A percentile compares a stretch with the other conserved stretches of the same genome.
phyloP scores from a whole-genome alignment of 2,113 vertebrate genomes.

The Pantherophis guttatus region DNA sequence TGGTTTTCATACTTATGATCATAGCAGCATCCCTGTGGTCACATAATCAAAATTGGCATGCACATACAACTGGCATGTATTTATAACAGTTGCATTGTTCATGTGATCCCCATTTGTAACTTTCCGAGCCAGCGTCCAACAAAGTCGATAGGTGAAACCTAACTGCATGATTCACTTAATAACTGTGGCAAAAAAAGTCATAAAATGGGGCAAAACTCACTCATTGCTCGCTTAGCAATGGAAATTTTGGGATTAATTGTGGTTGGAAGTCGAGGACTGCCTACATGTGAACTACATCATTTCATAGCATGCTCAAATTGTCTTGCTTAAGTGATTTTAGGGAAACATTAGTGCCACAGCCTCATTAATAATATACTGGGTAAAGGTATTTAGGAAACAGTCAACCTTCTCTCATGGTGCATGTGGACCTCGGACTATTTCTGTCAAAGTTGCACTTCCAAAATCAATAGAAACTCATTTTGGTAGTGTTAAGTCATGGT shows the following conservation, averaged over 20 bases:
- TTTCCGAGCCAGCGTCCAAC: background rate
- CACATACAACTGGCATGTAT: background rate
- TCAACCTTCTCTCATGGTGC: background rate
- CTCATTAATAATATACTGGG: background rate
- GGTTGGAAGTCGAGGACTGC: background rate
- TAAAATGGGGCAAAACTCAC: background rate
- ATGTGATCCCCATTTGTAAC: background rate
- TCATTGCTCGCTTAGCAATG: background rate
- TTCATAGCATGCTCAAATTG: background rate
- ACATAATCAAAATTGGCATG: background rate
- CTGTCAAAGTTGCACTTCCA: background rate
- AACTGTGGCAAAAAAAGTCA: background rate
- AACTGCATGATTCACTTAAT: background rate
- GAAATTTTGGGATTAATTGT: background rate
- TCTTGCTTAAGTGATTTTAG: background rate
- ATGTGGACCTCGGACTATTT: background rate
- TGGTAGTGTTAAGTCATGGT: background rate
- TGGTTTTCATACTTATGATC: background rate
- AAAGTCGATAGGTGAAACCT: background rate
- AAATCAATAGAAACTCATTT: background rate
- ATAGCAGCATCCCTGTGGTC: background rate
- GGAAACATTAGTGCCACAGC: background rate
- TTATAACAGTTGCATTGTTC: background rate
- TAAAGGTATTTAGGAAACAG: background rate
- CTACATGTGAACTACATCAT: background rate